Evolutionary conservation across 2,888 invertebrate genomes (phyloP), one percentile per base, ranked within the genome.

Genomic region (Odontocolon sp.): DNA sequence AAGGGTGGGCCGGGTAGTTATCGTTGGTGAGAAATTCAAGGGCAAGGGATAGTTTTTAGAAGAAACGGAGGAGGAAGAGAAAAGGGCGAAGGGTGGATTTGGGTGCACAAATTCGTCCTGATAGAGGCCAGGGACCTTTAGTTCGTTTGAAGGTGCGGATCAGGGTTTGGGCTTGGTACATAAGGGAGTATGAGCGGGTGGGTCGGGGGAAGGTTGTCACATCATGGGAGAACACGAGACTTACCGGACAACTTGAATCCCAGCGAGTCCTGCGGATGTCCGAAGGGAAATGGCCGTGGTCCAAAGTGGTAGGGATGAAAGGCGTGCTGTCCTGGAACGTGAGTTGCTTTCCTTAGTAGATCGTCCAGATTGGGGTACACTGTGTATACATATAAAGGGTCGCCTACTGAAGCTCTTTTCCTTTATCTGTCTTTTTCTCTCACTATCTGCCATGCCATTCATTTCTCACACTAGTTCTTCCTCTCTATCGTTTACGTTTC

Each of bases 301-400:
- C 96, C 96, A 89, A 96, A 96, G 86, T 96, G 96, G 91, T 96
- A 97, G 73, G 96, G 96, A 91, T 96, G 96, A 91, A 96, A 96
- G 79, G 95, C 95, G 87, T 96, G 96, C 89, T 96, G 96, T 78
- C 96, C 93, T 91, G 88, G 75, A 88, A 81, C 81, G 81, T 81
- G 81, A 81, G 81, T 74, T 80, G 80, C 71, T 77, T 81, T 66
- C 78, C 77, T 81, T 80, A 79, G 74, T 50, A 68, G 74, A 70
- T 77, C 77, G 73, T 79, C 73, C 79, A 79, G 77, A 80, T 80
- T 80, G 72, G 66, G 70, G 73, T 73, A 77, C 77, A 77, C 77
- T 77, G 77, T 64, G 77, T 77, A 77, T 77, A 72, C 77, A 77
- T 68, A 77, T 64, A 77, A 77, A 77, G 77, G 77, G 77, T 64